Conservation (phyloP, 2,113 vertebrate species). For the Callionymus lyra region DNA sequence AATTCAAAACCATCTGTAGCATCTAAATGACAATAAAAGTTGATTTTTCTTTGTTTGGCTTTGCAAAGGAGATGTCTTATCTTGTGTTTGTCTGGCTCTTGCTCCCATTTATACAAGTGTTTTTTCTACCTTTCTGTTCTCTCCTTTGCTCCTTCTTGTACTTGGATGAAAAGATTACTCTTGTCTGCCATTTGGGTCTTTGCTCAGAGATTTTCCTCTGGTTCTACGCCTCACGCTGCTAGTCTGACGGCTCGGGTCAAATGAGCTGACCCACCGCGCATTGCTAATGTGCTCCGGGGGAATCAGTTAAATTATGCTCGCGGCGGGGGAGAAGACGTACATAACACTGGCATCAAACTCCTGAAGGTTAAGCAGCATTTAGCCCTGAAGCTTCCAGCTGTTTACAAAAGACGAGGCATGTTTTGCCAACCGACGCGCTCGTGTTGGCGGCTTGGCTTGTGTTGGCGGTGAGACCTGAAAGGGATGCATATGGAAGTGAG, state of each 20-base stretch:
- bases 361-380: constrained; percentile 45
- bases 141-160: constrained; percentile 3
- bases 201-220: constrained; percentile 20
- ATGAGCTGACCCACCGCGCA: constrained; percentile 33
- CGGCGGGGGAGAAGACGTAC: constrained; percentile 36
- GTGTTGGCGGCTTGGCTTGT: neutral
- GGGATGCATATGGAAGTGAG: neutral
- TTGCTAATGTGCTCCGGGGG: constrained; percentile 42
- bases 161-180: constrained; percentile 38
- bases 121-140: constrained; percentile 7
- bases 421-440: constrained; percentile 9
- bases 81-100: constrained; percentile 4
- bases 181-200: constrained; percentile 29
- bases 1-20: too few species aligned
- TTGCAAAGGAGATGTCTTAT: constrained; percentile 7
- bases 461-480: constrained; percentile 1
- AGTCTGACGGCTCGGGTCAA: constrained; percentile 50
- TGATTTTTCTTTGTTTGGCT: neutral
- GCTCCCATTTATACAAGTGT: constrained; percentile 2
- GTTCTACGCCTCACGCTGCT: constrained; percentile 44
- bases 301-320: constrained; percentile 45
- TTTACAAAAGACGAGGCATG: constrained; percentile 30
- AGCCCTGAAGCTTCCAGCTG: constrained; percentile 39
- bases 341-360: constrained; percentile 33
- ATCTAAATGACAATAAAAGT: too few species aligned